phyloP scores from a whole-genome alignment of 92 coral and sea anemone species.

The Scolanthus callimorphus region DNA sequence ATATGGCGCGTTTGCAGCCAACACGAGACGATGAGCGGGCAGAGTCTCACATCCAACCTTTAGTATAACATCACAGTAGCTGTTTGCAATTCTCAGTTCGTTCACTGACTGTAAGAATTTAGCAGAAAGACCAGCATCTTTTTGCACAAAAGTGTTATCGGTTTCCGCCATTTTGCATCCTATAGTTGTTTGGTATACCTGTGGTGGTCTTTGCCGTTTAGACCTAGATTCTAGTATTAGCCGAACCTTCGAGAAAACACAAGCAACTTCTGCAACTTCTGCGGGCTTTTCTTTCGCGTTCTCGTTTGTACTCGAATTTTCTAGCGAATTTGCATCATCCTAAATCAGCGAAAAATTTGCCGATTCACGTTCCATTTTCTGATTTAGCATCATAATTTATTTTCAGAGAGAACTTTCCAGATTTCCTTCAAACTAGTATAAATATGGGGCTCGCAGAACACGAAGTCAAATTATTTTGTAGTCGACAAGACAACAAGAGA shows the following conservation, averaged over 20 bases:
- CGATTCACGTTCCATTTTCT: too few species aligned
- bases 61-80: conserved; percentile 57
- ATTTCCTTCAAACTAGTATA: neutral
- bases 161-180: neutral
- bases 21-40: conserved; percentile 46
- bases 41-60: conserved; percentile 46
- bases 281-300: neutral
- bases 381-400: too few species aligned
- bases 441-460: neutral
- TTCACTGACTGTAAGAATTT: conserved; percentile 33
- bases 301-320: neutral
- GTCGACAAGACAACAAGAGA: neutral
- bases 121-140: conserved; percentile 21
- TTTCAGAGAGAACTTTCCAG: neutral
- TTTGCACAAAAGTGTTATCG: conserved; percentile 1
- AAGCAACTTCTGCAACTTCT: neutral
- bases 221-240: neutral
- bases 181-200: neutral
- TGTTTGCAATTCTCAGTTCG: conserved; percentile 35
- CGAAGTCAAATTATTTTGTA: neutral
- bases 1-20: conserved; percentile 57
- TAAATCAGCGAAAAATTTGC: neutral
- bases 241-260: neutral
- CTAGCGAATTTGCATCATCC: neutral
- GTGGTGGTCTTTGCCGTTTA: neutral